Conservation (phyloP, 2,888 invertebrate genomes). For the Psococerastis gibbosa region DNA sequence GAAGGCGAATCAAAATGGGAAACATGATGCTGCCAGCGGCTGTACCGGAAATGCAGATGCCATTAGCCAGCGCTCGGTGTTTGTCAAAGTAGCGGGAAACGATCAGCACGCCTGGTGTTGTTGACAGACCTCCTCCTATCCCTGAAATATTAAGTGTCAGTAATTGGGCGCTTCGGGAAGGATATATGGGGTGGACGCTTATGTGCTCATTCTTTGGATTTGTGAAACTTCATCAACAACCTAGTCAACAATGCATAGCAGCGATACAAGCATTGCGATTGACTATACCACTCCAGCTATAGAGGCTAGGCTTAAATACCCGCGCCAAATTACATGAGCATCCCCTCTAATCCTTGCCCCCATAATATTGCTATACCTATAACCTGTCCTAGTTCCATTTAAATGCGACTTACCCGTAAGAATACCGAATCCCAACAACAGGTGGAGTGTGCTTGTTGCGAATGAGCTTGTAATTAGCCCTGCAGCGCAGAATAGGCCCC, state of each 20-base stretch:
- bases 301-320: too few relatives aligned
- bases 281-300: too few relatives aligned
- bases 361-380: too few relatives aligned
- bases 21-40: conserved; percentile 71
- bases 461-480: conserved; percentile 72
- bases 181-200: too few relatives aligned
- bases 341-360: too few relatives aligned
- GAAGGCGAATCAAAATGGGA: conserved; percentile 51
- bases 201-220: too few relatives aligned
- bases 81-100: conserved; percentile 72
- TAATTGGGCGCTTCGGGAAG: conserved; percentile 56
- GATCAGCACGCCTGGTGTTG: conserved; percentile 78
- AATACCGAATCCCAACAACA: conserved; percentile 51
- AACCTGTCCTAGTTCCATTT: too few relatives aligned
- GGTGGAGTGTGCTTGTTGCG: conserved; percentile 55
- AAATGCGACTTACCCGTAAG: conserved; percentile 9
- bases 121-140: conserved; percentile 65
- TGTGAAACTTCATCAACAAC: too few relatives aligned
- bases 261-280: too few relatives aligned
- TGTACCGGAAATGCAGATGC: conserved; percentile 74
- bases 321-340: too few relatives aligned
- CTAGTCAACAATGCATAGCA: too few relatives aligned
- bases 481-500: conserved; percentile 60
- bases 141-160: conserved; percentile 29
- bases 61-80: conserved; percentile 63